Evolutionary conservation across 1,140 invertebrate genomes (phyloP).

Genomic region (Wiebesia pumilae): DNA sequence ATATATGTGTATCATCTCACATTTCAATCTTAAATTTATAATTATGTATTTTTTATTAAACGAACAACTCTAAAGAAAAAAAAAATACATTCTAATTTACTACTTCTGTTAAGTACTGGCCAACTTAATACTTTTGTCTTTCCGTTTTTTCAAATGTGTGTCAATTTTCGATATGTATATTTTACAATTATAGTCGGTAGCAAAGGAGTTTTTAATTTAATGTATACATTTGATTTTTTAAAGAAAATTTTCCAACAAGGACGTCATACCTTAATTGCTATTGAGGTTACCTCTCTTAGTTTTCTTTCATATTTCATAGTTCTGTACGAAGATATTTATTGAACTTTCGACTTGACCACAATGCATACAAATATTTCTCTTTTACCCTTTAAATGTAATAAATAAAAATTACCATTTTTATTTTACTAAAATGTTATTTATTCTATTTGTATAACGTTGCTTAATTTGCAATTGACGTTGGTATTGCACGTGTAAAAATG

Average conservation of each 20-base stretch:
- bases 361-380: neutral
- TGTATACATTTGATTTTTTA: slow-evolving; percentile 57
- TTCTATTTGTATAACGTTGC: neutral
- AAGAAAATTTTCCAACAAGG: slow-evolving; percentile 60
- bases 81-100: too few relatives aligned
- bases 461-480: too few relatives aligned
- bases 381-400: neutral
- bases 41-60: too few relatives aligned
- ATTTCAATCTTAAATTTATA: too few relatives aligned
- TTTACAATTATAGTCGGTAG: slow-evolving; percentile 1
- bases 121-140: neutral
- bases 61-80: too few relatives aligned
- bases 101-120: too few relatives aligned
- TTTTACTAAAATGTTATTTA: neutral
- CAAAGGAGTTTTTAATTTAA: neutral
- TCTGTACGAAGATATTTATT: slow-evolving; percentile 3
- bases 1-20: too few relatives aligned
- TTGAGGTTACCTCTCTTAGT: slow-evolving; percentile 56
- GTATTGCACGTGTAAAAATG: too few relatives aligned
- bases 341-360: neutral
- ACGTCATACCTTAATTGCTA: slow-evolving; percentile 63
- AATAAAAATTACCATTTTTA: too few relatives aligned
- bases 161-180: neutral
- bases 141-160: neutral
- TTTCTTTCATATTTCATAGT: slow-evolving; percentile 56